Evolutionary conservation across 2,113 vertebrate species (phyloP), one percentile per base, ranked within the genome.

Genomic region (Acanthochromis polyacanthus): DNA sequence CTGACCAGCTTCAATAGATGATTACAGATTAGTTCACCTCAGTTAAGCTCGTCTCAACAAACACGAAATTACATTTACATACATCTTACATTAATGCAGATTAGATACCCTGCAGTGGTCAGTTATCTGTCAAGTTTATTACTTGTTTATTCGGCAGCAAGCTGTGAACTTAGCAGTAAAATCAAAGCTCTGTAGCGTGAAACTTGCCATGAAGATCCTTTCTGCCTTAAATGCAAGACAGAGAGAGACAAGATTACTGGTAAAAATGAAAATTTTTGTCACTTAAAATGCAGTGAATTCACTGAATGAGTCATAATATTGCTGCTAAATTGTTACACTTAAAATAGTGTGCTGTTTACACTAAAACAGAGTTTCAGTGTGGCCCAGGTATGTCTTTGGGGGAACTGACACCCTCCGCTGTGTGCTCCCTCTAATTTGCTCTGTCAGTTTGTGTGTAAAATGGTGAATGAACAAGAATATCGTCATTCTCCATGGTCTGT

Each of bases 401-500:
- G 10, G 38, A 81, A 32, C 30, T 50, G 20, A 32, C 20, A 72
- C 38, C 15, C 46, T 52, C 51, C 38, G 30, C 51, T 17, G 19
- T 4, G 3, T 45, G 10, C 16, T 61, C 5, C 7, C 36, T 72
- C 55, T 63, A 45, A 38, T 61, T 68, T 10, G 48, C 50, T 80
- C 53, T 40, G 52, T 59, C 51, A 50, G n/a, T 71, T 48, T 78
- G 50, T 87, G 78, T 80, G 58, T 65, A 73, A 92, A 81, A 88
- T 79, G 72, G 64, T 86, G 75, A 80, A 86, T 86, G 84, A 88
- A 85, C 75, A 75, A 86, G 60, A 90, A 80, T 75, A 61, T 48
- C 71, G 72, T 83, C 74, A 75, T 84, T 69, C 79, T 88, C 76
- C 46, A 57, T 78, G 68, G 52, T 57, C 68, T 75, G 88, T 83